These are phyloP conservation scores for Drosophila ezoana DNA, from an alignment of 2,888 invertebrate species.

Conservation along the genomic window DNA sequence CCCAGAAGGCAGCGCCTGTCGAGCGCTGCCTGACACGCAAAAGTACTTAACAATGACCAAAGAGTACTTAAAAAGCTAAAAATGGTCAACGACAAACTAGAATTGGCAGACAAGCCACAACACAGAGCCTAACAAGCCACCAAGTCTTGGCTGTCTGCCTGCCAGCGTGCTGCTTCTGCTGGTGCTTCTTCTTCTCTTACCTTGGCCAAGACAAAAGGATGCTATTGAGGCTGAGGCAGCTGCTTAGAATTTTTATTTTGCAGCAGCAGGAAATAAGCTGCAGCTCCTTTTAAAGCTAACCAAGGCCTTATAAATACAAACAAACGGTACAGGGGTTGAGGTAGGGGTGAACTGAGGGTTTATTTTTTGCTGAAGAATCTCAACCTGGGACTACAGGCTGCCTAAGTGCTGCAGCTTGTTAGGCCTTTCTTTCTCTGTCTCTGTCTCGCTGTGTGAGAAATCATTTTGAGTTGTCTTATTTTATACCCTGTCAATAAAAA, in stretches of 20 bases:
- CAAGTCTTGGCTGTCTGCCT: slow-evolving; percentile 20
- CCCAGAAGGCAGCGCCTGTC: slow-evolving; percentile 73
- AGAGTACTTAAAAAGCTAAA: slow-evolving; percentile 78
- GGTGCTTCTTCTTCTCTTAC: slow-evolving; percentile 20
- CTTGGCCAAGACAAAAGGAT: slow-evolving; percentile 74
- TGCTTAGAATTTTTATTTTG: slow-evolving; percentile 67
- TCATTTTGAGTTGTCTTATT: slow-evolving; percentile 67
- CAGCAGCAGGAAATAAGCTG: slow-evolving; percentile 72
- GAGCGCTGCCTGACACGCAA: slow-evolving; percentile 73
- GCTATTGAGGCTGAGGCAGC: slow-evolving; percentile 44
- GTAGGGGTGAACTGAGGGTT: neutral
- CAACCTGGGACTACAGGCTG: slow-evolving; percentile 24
- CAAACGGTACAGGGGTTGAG: slow-evolving; percentile 11
- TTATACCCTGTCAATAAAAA: slow-evolving; percentile 23
- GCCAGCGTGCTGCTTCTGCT: slow-evolving; percentile 2
- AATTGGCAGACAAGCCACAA: slow-evolving; percentile 58
- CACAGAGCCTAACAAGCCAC: slow-evolving; percentile 59
- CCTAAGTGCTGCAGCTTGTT: slow-evolving; percentile 73
- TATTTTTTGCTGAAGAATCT: slow-evolving; percentile 30
- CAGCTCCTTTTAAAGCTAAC: slow-evolving; percentile 77
- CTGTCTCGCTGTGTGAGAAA: slow-evolving; percentile 72
- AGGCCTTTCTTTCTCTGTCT: slow-evolving; percentile 49
- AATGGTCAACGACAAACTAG: slow-evolving; percentile 76
- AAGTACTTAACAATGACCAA: slow-evolving; percentile 82
- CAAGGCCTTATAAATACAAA: slow-evolving; percentile 57